phyloP scores from a whole-genome alignment of 2,113 vertebrate genomes.

The Pachypanchax playfairii region DNA sequence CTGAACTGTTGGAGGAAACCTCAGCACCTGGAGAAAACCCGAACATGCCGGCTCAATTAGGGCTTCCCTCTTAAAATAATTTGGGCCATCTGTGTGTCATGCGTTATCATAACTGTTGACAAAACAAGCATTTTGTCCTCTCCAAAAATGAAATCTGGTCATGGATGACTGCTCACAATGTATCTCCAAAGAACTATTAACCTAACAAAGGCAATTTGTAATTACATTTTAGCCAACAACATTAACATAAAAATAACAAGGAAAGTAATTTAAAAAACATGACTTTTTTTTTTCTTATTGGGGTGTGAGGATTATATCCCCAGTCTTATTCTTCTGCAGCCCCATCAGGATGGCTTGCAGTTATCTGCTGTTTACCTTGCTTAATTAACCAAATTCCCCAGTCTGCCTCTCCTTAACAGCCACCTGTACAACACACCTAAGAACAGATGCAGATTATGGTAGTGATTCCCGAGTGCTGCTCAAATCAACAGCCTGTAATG shows the following conservation, averaged over 20 bases:
- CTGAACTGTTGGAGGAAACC: not conserved
- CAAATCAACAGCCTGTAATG: slow-evolving; percentile 73
- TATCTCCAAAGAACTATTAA: slow-evolving; percentile 45
- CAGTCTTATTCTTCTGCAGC: slow-evolving; percentile 40
- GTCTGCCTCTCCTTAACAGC: slow-evolving; percentile 51
- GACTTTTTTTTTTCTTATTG: not conserved
- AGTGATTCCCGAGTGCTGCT: slow-evolving; percentile 53
- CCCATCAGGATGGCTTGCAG: slow-evolving; percentile 66
- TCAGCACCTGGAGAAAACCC: not conserved
- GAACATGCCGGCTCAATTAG: slow-evolving; percentile 36
- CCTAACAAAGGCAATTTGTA: slow-evolving; percentile 33
- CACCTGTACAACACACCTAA: slow-evolving; percentile 78
- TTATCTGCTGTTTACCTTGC: slow-evolving; percentile 75
- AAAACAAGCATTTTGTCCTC: slow-evolving; percentile 47
- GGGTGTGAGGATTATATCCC: slow-evolving; percentile 36
- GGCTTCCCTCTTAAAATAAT: slow-evolving; percentile 35
- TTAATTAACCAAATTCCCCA: slow-evolving; percentile 81
- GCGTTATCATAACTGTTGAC: slow-evolving; percentile 49
- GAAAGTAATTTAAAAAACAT: slow-evolving; percentile 12
- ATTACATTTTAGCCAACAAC: slow-evolving; percentile 38
- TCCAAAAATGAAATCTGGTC: slow-evolving; percentile 46
- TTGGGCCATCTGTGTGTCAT: slow-evolving; percentile 46
- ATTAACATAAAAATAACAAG: slow-evolving; percentile 19
- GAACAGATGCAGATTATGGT: slow-evolving; percentile 70
- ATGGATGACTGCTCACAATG: slow-evolving; percentile 44